Conservation (phyloP, 2,113 vertebrate genomes). For the Chinchilla lanigera region DNA sequence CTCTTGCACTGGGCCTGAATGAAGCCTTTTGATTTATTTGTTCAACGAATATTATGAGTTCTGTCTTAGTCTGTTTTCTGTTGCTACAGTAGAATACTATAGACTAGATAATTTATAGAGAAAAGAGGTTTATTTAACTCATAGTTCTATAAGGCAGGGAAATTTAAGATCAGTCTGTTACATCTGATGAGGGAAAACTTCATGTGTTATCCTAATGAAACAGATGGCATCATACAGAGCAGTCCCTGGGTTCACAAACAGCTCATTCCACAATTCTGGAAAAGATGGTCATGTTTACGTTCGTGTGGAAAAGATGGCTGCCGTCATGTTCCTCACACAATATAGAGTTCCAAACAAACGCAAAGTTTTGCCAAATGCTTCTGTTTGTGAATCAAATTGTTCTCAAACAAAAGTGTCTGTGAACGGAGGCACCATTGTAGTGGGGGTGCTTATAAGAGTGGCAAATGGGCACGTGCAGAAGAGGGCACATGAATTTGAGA, state of each 20-base stretch:
- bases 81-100: background rate
- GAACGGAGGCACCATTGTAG: background rate
- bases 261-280: background rate
- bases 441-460: background rate
- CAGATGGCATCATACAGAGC: background rate
- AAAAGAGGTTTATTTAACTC: background rate
- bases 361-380: background rate
- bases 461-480: background rate
- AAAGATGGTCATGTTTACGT: background rate
- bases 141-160: background rate
- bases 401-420: background rate
- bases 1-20: background rate
- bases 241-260: background rate
- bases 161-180: background rate
- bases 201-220: background rate
- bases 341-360: background rate
- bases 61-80: background rate
- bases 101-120: background rate
- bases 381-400: background rate
- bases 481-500: background rate
- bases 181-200: background rate
- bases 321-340: background rate
- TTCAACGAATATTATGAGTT: conserved; percentile 31
- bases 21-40: conserved; percentile 32
- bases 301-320: background rate